Evolutionary conservation across 2,888 invertebrate genomes (phyloP).

Genomic region (Sthenelais limicola): DNA sequence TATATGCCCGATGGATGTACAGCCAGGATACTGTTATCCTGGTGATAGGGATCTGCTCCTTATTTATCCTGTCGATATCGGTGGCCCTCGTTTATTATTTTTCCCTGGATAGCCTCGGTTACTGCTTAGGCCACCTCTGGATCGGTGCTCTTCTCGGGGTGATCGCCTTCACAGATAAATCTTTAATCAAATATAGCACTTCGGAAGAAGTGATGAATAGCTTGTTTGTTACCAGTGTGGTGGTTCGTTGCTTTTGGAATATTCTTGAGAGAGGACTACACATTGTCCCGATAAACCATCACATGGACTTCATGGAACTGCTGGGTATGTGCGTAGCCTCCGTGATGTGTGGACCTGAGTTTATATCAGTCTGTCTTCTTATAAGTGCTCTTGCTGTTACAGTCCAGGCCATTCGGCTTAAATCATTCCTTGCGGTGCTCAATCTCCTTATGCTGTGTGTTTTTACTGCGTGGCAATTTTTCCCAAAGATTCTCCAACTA

Average conservation of each 20-base stretch:
- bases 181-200: conserved; percentile 57
- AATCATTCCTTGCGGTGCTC: conserved; percentile 61
- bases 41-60: conserved; percentile 60
- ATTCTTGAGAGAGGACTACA: conserved; percentile 58
- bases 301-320: conserved; percentile 62
- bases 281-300: conserved; percentile 51
- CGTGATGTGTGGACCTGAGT: conserved; percentile 58
- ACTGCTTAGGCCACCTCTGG: conserved; percentile 64
- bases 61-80: conserved; percentile 64
- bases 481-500: conserved; percentile 58
- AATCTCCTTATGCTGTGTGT: conserved; percentile 57
- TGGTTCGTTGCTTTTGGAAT: conserved; percentile 61
- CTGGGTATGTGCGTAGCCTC: conserved; percentile 65
- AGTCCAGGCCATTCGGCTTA: conserved; percentile 65
- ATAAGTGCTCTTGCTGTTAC: conserved; percentile 62
- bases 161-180: conserved; percentile 60
- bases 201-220: conserved; percentile 65
- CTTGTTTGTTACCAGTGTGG: conserved; percentile 64
- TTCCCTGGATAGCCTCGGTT: conserved; percentile 59
- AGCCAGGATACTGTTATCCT: conserved; percentile 59
- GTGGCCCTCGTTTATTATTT: conserved; percentile 67
- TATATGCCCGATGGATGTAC: conserved; percentile 66
- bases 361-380: conserved; percentile 58
- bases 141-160: conserved; percentile 68
- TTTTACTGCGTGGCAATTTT: conserved; percentile 55